Percentiles rank a stretch among this genome's conserved stretches.
These are phyloP conservation scores for Hoplostethus mediterraneus DNA, from an alignment of 2,797 vertebrate species.

Conservation along the genomic window DNA sequence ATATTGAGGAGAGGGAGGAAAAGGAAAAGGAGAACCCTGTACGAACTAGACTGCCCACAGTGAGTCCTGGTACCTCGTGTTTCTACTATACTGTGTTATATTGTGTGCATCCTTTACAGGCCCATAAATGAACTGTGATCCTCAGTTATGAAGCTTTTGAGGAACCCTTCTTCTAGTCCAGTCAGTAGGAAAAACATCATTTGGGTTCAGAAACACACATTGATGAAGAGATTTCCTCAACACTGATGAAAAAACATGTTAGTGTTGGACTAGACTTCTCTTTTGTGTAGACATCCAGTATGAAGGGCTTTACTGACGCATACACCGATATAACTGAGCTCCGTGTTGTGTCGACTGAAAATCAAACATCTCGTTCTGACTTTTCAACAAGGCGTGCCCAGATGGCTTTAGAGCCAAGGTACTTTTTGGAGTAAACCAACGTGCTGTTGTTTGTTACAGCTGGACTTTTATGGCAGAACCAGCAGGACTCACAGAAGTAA, in stretches of 20 bases:
- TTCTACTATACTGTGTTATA: too few relatives aligned
- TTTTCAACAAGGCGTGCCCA: conserved; percentile 37
- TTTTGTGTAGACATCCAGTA: conserved; percentile 52
- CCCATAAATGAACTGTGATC: too few relatives aligned
- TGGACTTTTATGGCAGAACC: conserved; percentile 3
- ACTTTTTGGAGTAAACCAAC: conserved; percentile 25
- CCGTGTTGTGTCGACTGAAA: conserved; percentile 27
- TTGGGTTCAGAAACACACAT: conserved; percentile 23
- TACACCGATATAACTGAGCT: conserved; percentile 50
- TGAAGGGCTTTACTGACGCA: conserved; percentile 58
- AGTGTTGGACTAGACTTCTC: conserved; percentile 21
- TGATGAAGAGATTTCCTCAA: too few relatives aligned
- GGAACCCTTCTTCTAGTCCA: background rate
- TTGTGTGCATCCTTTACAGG: too few relatives aligned
- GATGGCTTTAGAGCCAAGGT: conserved; percentile 3
- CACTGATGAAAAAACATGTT: too few relatives aligned
- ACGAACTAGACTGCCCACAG: background rate
- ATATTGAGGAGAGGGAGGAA: background rate
- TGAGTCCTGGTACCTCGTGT: background rate
- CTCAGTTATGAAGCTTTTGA: too few relatives aligned
- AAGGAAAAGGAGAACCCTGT: background rate
- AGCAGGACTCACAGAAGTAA: background rate
- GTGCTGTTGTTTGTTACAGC: conserved; percentile 10
- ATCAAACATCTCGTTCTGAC: background rate
- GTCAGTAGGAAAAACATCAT: conserved; percentile 7